These are phyloP conservation scores for Cynocephalus volans DNA, from an alignment of 2,113 vertebrate species.

Conservation along the genomic window DNA sequence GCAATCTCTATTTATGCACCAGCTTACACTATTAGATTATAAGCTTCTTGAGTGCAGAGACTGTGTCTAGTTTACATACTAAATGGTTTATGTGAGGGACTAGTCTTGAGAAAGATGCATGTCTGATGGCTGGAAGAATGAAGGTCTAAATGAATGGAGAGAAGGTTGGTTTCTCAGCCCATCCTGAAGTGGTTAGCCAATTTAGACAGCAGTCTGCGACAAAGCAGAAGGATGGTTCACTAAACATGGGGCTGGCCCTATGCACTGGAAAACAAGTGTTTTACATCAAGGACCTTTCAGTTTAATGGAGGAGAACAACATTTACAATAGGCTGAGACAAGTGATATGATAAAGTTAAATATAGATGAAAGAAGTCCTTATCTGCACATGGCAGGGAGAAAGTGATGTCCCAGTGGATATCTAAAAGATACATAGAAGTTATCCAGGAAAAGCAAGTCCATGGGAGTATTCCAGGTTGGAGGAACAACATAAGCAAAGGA, in stretches of 20 bases:
- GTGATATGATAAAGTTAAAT: not conserved
- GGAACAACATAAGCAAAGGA: not conserved
- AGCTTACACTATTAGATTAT: not conserved
- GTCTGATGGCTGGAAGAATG: not conserved
- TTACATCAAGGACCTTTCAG: not conserved
- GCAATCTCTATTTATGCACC: not conserved
- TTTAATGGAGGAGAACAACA: not conserved
- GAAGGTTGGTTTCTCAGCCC: not conserved
- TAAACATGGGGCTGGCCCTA: not conserved
- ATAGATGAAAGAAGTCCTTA: not conserved
- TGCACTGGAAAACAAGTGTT: not conserved
- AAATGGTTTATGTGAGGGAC: not conserved
- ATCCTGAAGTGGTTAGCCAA: not conserved
- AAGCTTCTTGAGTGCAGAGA: not conserved
- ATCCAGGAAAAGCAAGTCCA: not conserved
- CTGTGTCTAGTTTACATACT: not conserved
- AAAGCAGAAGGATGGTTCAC: not conserved
- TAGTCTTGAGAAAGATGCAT: not conserved
- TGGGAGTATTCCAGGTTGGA: not conserved
- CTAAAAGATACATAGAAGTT: not conserved
- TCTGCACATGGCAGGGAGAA: not conserved
- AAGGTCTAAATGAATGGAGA: not conserved
- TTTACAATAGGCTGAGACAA: not conserved
- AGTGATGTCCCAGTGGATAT: not conserved
- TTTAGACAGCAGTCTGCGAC: fast-evolving